phyloP scores from a whole-genome alignment of 1,140 invertebrate genomes.

The Anoplolepis gracilipes region DNA sequence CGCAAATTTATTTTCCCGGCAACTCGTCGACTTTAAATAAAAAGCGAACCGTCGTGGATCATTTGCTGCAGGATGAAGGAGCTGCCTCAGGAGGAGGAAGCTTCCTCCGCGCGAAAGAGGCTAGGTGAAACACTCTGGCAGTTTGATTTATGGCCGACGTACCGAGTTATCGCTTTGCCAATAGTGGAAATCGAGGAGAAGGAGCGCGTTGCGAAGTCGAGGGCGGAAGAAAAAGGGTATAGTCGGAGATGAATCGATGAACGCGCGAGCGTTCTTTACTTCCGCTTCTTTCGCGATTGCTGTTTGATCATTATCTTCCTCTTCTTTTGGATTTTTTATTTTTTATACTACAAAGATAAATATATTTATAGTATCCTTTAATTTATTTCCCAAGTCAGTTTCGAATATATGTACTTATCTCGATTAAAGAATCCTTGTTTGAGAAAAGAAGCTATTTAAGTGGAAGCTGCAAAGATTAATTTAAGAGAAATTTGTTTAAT shows the following conservation, averaged over 20 bases:
- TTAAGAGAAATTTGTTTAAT: background rate
- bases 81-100: conserved; percentile 62
- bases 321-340: background rate
- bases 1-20: conserved; percentile 56
- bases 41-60: conserved; percentile 71
- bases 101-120: conserved; percentile 67
- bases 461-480: background rate
- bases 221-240: conserved; percentile 75
- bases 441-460: background rate
- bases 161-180: conserved; percentile 85
- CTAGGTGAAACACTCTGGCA: conserved; percentile 77
- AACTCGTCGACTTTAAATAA: conserved; percentile 56
- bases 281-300: conserved; percentile 59
- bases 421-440: background rate
- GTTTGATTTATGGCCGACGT: conserved; percentile 85
- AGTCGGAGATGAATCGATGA: conserved; percentile 75
- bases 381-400: background rate
- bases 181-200: conserved; percentile 81
- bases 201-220: conserved; percentile 70
- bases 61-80: conserved; percentile 74
- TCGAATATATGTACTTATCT: background rate
- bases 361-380: background rate
- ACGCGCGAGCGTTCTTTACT: conserved; percentile 59
- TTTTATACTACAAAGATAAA: background rate
- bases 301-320: conserved; percentile 53